phyloP scores from a whole-genome alignment of 2,797 vertebrate species.

The Silurus aristotelis region DNA sequence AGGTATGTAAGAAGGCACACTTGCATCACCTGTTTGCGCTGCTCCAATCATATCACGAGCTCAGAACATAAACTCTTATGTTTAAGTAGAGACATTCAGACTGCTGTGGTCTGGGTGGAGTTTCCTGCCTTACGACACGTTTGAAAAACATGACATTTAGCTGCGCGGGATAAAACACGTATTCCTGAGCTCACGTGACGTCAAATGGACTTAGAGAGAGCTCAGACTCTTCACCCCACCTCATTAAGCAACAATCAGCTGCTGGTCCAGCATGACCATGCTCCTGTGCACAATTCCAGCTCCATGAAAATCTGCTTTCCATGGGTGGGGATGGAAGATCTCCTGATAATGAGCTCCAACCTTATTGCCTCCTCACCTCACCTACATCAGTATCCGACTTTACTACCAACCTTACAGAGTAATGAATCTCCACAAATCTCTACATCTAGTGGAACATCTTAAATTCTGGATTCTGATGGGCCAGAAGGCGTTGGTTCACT shows the following conservation, averaged over 20 bases:
- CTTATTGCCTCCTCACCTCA: no score
- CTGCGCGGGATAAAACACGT: not conserved
- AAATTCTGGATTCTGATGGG: not conserved
- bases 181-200: not conserved
- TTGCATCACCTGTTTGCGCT: not conserved
- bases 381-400: no score
- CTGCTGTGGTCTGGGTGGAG: constrained; percentile 22
- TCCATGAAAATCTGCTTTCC: no score
- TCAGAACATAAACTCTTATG: not conserved
- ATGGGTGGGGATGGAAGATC: no score
- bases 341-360: no score
- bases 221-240: not conserved
- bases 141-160: constrained; percentile 11
- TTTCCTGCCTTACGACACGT: constrained; percentile 27
- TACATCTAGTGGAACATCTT: no score
- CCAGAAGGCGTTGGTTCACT: not conserved
- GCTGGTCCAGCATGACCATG: not conserved
- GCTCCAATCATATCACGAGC: not conserved
- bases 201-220: not conserved
- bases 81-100: not conserved
- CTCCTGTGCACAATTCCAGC: no score
- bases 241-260: not conserved
- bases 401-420: no score
- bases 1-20: not conserved
- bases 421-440: no score